Base-by-base conservation (phyloP, 1,140 invertebrate species). In the Chrysoperla carnea region DNA sequence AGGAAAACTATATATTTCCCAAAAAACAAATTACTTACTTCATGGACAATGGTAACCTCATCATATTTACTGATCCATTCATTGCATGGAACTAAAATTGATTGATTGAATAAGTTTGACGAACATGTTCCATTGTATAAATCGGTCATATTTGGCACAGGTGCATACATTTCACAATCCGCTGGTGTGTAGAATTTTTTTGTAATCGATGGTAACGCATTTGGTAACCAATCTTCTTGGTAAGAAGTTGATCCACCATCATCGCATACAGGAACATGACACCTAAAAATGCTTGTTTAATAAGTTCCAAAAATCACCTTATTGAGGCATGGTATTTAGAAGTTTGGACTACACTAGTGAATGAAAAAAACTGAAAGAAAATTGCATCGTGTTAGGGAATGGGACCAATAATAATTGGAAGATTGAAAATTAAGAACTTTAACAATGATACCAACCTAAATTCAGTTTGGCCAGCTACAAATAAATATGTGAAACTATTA, bases 401-500 rank as follows among this genome's bases (percentile, higher is more conserved):
- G 17, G 5, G 17, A 23, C 17, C 17, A 23, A 23, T 23, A 23
- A 3, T 23, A 23, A 5, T 23, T 23, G 5, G 17, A 23, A 23
- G 17, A 23, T 23, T 23, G 2, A 23, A 23, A 23, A 23, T 23
- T 23, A 23, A 23, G 17, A 23, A 23, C 5, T 23, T 23, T 23
- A 23, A 23, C 5, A 23, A 3, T 23, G 17, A 23, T 3, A 23
- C 17, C 2, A 53, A 69, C 69, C 68, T 60, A 48, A 70, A 69
- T 38, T 62, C 48, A 12, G 70, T 69, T 13, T 60, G 56, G 42
- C 70, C 70, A 14, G 70, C 71, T 6, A 70, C 72, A 50, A 73
- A 75, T 6, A 73, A 70, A 51, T 74, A 74, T 11, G 67, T 69
- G 8, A 75, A 57, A 57, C 69, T 73, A 48, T 72, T 72, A 7